Base-by-base conservation (phyloP, 2,797 vertebrate species). In the Rhynchonycteris naso region DNA sequence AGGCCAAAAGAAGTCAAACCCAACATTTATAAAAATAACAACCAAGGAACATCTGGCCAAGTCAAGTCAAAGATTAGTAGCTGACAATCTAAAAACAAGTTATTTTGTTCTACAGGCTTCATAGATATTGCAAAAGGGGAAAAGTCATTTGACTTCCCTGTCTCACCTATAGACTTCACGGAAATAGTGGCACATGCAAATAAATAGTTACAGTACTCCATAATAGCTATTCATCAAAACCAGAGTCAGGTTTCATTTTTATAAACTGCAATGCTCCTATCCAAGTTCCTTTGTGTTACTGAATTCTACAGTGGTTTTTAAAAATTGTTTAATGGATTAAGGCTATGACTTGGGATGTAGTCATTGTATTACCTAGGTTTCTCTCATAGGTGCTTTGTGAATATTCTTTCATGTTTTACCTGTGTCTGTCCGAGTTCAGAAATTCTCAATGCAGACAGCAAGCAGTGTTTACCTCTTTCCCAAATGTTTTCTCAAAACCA, bases 361-460 rank as follows among this genome's bases (percentile, higher is more conserved):
- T 59, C 21, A 75, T 80, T 6, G 65, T 82, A 54, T 72, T 83
- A 26, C 1, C 50, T 18, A 83, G 38, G 85, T 6, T 69, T 79
- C 13, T 43, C 69, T 75, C 16, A 28, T 7, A 79, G 21, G 43
- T 80, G 90, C 5, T 58, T 68, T 52, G 28, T 74, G 24, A 68
- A 86, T 74, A 47, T 38, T 80, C 35, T 89, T 91, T 91, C 33
- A 66, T 10, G 22, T 33, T 68, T 89, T 30, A 61, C 71, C 38
- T 72, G 56, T 75, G n/a, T 47, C 15, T 75, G n/a, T 47, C 15
- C 4, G 30, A 94, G 30, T 93, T 94, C 59, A 87, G 69, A 93
- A 65, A 75, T 54, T 82, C 38, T n/a, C 35, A 96, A 85, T 16
- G 33, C 8, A 65, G 58, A 79, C 4, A 79, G 35, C 30, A 69